Percentiles rank a stretch among this genome's conserved stretches.
These are phyloP conservation scores for Sarcophaga bullata DNA, from an alignment of 1,140 invertebrate genomes.

Conservation along the genomic window DNA sequence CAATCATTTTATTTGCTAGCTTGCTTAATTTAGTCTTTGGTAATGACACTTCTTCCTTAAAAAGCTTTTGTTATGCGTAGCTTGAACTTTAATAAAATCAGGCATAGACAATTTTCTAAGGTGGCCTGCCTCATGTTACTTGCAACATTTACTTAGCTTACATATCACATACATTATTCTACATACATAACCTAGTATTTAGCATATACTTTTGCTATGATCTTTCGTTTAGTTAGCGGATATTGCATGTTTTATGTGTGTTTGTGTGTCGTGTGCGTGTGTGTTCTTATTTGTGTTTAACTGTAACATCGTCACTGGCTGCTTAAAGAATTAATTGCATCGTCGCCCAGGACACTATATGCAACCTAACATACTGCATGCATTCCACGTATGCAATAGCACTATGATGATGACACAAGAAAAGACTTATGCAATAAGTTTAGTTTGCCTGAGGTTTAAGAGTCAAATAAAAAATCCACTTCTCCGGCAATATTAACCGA, in stretches of 20 bases:
- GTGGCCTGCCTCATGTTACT: too few relatives aligned
- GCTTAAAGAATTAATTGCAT: slow-evolving; percentile 21
- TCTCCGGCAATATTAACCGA: too few relatives aligned
- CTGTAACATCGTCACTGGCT: slow-evolving; percentile 1
- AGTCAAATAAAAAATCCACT: too few relatives aligned
- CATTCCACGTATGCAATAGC: neutral
- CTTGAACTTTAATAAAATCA: slow-evolving; percentile 13
- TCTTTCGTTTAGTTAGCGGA: too few relatives aligned
- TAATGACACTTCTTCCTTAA: slow-evolving; percentile 23
- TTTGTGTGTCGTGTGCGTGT: neutral
- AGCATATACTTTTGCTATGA: too few relatives aligned
- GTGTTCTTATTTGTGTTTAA: neutral
- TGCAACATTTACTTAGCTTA: neutral
- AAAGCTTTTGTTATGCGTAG: slow-evolving; percentile 16
- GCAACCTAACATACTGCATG: neutral
- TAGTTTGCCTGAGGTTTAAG: too few relatives aligned
- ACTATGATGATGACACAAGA: neutral
- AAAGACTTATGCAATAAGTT: too few relatives aligned
- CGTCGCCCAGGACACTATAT: slow-evolving; percentile 8
- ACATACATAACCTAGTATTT: too few relatives aligned
- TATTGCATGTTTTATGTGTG: too few relatives aligned
- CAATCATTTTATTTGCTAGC: neutral
- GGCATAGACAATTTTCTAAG: neutral
- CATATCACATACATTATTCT: too few relatives aligned
- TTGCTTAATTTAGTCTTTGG: slow-evolving; percentile 12